Percentiles rank a stretch among this genome's conserved stretches.
These are phyloP conservation scores for Amazonetta brasiliensis DNA, from an alignment of 2,797 vertebrate genomes.

Conservation along the genomic window DNA sequence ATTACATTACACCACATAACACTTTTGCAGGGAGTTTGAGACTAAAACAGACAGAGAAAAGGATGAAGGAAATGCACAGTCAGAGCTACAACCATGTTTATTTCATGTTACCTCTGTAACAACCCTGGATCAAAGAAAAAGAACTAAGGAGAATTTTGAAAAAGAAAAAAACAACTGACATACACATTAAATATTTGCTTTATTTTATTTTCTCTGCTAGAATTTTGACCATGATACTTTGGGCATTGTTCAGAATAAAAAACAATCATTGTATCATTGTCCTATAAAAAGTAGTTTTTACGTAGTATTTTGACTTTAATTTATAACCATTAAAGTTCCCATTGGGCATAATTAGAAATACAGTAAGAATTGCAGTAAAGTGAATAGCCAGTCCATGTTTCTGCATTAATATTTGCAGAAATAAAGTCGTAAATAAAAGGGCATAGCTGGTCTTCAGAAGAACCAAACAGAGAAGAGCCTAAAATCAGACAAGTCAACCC, in stretches of 20 bases:
- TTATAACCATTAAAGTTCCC: neutral
- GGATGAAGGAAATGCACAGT: neutral
- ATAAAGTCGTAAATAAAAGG: neutral
- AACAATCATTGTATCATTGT: neutral
- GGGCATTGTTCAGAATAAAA: constrained; percentile 16
- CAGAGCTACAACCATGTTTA: neutral
- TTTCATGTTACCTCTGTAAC: neutral
- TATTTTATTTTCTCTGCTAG: neutral
- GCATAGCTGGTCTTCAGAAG: neutral
- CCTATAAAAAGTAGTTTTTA: neutral
- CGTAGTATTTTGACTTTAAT: neutral
- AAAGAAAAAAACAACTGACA: neutral
- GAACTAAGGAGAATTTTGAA: neutral
- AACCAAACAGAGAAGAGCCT: neutral
- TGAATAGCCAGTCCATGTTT: neutral
- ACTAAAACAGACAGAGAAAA: neutral
- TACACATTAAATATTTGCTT: neutral
- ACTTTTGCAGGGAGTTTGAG: neutral
- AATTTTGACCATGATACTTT: neutral
- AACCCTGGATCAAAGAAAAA: constrained; percentile 1
- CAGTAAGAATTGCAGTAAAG: neutral
- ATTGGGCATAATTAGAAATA: neutral
- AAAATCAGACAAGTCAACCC: neutral
- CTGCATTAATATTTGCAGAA: neutral
- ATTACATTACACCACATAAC: neutral